Base-by-base conservation (phyloP, 2,797 vertebrate species). In the Astyanax mexicanus region DNA sequence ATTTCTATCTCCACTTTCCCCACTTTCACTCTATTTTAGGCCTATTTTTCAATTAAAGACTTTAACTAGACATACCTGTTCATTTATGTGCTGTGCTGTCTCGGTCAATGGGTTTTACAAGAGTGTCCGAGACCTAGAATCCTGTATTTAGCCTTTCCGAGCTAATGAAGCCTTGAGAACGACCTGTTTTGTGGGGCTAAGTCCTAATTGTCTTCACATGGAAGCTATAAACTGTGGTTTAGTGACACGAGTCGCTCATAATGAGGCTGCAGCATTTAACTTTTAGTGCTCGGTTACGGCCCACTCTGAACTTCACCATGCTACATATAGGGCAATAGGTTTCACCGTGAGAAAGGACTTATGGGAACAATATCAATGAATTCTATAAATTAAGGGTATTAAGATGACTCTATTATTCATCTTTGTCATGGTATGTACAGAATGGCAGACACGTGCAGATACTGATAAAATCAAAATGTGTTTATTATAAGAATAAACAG, bases 171-270 rank as follows among this genome's bases (percentile, higher is more conserved):
- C 61, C 21, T 45, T 40, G 40, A 70, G 72, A 66, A 64, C 67
- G 49, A 8, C 54, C 29, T 69, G 83, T 64, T 35, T 85, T 87
- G 85, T 85, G 74, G 75, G 70, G 83, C 84, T 85, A 87, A 84
- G 49, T 82, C 76, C 80, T 83, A 81, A 89, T 81, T 79, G 69
- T 83, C 64, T 86, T 86, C 88, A 79, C 84, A 80, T 90, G 87
- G 84, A 75, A 79, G 65, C 75, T 57, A 29, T 84, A 76, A 76
- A 80, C 49, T 67, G 67, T 70, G 72, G 57, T 82, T 85, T 76
- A 81, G 29, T 9, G 15, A 75, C 45, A 35, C 6, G 0, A 60
- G 57, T 37, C 32, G 8, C 57, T 60, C 57, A 37, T 37, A 35
- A 40, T 21, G 35, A 40, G 19, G 37, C 19, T 58, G 62, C 7